Conservation (phyloP, 2,797 vertebrate species). For the Oryzias sinensis region DNA sequence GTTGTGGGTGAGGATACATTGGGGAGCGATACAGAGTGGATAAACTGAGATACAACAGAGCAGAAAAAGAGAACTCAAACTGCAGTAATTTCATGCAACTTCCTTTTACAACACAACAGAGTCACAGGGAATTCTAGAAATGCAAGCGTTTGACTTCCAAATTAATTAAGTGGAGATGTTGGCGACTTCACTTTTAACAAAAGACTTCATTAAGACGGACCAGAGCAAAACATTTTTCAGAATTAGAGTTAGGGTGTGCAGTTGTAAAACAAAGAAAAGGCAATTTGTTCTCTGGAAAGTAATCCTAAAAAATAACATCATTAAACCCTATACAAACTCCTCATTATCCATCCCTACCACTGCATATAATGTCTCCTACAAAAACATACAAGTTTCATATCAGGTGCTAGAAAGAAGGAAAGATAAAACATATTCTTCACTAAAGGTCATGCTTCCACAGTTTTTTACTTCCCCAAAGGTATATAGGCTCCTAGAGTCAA, state of each 20-base stretch:
- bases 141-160: conserved; percentile 19
- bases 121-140: conserved; percentile 20
- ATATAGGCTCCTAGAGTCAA: conserved; percentile 55
- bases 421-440: conserved; percentile 35
- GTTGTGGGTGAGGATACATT: conserved; percentile 47
- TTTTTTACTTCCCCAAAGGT: conserved; percentile 42
- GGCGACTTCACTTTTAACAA: conserved; percentile 39
- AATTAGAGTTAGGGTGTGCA: conserved; percentile 43
- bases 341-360: conserved; percentile 52
- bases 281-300: conserved; percentile 50
- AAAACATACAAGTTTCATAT: conserved; percentile 46
- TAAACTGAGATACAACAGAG: conserved; percentile 57
- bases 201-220: conserved; percentile 49
- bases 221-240: conserved; percentile 37
- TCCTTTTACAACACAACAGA: neutral
- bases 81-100: conserved; percentile 31
- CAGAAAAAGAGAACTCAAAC: conserved; percentile 33
- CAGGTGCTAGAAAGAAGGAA: conserved; percentile 45
- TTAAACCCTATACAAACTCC: conserved; percentile 56
- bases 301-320: conserved; percentile 52
- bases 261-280: conserved; percentile 40
- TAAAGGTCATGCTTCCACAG: conserved; percentile 50
- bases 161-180: conserved; percentile 45
- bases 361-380: conserved; percentile 53
- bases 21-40: conserved; percentile 25